phyloP scores from a whole-genome alignment of 2,113 vertebrate genomes.

The Nothobranchius furzeri region DNA sequence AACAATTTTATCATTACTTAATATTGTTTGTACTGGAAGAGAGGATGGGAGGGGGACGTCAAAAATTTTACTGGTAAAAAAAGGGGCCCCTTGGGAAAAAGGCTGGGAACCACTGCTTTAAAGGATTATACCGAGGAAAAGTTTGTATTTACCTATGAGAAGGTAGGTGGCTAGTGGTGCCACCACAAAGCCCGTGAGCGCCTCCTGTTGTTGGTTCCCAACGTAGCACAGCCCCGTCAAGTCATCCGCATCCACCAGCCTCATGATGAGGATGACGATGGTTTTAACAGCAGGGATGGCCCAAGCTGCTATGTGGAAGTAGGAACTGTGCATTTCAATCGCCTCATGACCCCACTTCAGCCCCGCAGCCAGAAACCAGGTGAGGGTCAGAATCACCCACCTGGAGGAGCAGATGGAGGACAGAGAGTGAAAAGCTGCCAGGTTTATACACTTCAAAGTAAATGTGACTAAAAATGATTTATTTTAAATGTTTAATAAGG shows the following conservation, averaged over 20 bases:
- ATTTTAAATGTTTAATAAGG: no score
- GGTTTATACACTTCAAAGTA: no score
- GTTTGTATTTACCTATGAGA: conserved; percentile 81
- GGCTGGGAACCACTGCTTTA: no score
- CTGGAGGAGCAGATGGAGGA: conserved; percentile 70
- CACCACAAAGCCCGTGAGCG: conserved; percentile 94
- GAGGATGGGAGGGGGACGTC: no score
- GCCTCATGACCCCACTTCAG: conserved; percentile 99
- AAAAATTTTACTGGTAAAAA: no score
- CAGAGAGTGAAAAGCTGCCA: not conserved
- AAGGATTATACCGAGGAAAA: no score
- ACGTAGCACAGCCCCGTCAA: conserved; percentile 95
- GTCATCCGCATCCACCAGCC: conserved; percentile 94
- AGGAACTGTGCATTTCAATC: conserved; percentile 99
- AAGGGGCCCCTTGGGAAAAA: no score
- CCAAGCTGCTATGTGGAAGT: conserved; percentile 99
- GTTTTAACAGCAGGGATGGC: conserved; percentile 97
- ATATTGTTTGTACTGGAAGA: no score
- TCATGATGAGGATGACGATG: conserved; percentile 98
- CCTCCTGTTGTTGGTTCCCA: conserved; percentile 94
- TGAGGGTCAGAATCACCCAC: conserved; percentile 98
- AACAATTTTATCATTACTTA: no score
- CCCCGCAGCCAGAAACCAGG: conserved; percentile 97
- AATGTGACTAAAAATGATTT: no score
- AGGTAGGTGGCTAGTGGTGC: conserved; percentile 95